Base-by-base conservation (phyloP, 1,140 invertebrate species). In the Euschistus heros region DNA sequence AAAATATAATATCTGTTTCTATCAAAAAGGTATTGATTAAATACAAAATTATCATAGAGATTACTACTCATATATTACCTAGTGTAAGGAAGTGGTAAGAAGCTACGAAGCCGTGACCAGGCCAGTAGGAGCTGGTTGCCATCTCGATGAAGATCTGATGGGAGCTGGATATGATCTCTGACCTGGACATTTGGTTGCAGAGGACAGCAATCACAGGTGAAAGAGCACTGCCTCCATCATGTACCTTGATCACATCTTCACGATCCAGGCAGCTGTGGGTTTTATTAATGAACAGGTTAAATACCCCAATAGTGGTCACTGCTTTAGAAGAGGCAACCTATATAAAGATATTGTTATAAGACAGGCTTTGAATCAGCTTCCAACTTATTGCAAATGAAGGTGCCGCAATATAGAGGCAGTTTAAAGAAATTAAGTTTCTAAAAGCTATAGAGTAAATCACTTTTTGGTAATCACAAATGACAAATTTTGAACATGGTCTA, bases 51-150 rank as follows among this genome's bases (percentile, higher is more conserved):
- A 33, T 61, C 6, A 17, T 17, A 37, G 30, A 37, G 17, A 20
- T 30, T 2, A 30, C 27, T n/a, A n/a, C n/a, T n/a, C n/a, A n/a
- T n/a, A n/a, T n/a, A 20, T 57, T 57, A 57, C 54, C 54, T 4
- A 57, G 54, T 4, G 54, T 24, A 22, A 62, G 46, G 74, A 91
- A 93, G 70, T 88, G 83, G 75, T 85, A 92, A 72, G 79, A 86
- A 37, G 87, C 89, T 72, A 88, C 88, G 76, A 93, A 92, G 50
- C 91, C 90, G 71, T 90, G 87, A 27, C 88, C 86, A 0, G 89
- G 89, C 69, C 79, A 82, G 70, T 88, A 84, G 2, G 86, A 89
- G 73, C 89, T 88, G 24, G 87, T 84, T 52, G 88, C 84, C 72
- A 92, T 92, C 73, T 91, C 87, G 26, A 92, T 80, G 70, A 85